Evolutionary conservation across 37 sponge, comb jelly and placozoan species (phyloP), one percentile per base, ranked within the genome.

Genomic region (Mnemiopsis leidyi): DNA sequence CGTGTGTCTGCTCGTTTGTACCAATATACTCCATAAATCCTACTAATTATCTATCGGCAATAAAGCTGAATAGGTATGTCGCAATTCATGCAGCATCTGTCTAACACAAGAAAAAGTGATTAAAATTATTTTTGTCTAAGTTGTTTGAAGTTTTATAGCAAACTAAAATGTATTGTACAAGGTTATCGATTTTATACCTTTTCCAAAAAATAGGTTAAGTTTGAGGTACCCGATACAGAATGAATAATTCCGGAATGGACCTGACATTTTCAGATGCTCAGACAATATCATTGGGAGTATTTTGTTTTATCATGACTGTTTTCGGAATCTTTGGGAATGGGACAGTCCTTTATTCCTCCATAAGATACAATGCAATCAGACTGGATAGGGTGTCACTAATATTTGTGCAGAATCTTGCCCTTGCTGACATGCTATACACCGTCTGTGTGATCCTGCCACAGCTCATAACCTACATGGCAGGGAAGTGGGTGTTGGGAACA

Each of bases 341-440:
- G 24, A 40, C 61, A 23, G 90, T 85, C 90, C 32, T 85, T 37
- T 85, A 85, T 61, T 85, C 90, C 90, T 85, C 90, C 25, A 38
- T 85, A 3, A 28, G 90, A 40, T 85, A 85, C 90, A 85, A 85
- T 26, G 90, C 90, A 23, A 85, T 85, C 23, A 85, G 36, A 26
- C 90, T 85, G 61, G 90, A 85, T 39, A 28, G 36, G 25, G 90
- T 85, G 5, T 85, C 90, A 28, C 48, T 85, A 25, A 26, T 85
- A 3, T 33, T 85, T 13, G 90, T 85, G 0, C 40, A 40, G 30
- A 85, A 85, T 28, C 48, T 85, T 25, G 90, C 90, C 9, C 29
- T 85, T 35, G 90, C 90, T 23, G 90, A 85, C 29, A 85, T 85
- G 38, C 90, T 85, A n/a, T 85, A 85, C 61, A 85, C 90, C 25